Percentiles rank a stretch among this genome's conserved stretches.
phyloP scores from a whole-genome alignment of 1,140 invertebrate genomes.

The Galleria mellonella region DNA sequence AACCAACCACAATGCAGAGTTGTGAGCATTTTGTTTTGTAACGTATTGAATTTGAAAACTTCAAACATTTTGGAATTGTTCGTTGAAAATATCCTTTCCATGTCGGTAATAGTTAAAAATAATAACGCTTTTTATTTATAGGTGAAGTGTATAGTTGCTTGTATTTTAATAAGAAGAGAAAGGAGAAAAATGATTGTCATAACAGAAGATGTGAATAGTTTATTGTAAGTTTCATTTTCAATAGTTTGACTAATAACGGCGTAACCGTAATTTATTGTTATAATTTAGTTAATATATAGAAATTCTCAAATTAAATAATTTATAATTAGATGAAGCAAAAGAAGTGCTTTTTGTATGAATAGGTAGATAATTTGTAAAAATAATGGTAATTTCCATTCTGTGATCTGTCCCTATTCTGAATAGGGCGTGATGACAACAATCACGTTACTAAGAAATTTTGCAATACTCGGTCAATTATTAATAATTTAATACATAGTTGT shows the following conservation, averaged over 20 bases:
- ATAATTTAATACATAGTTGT: too few species aligned
- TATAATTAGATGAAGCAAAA: too few species aligned
- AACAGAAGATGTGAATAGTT: conserved; percentile 37
- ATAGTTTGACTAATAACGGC: not conserved
- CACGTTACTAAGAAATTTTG: too few species aligned
- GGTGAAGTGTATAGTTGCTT: conserved; percentile 2
- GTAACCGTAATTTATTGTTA: conserved; percentile 6
- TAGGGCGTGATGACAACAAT: too few species aligned
- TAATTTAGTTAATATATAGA: conserved; percentile 1
- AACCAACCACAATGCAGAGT: conserved; percentile 22
- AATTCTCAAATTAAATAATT: too few species aligned
- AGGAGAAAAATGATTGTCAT: conserved; percentile 36
- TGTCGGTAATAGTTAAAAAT: not conserved
- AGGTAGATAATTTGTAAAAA: too few species aligned
- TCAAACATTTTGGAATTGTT: not conserved
- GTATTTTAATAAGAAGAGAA: not conserved
- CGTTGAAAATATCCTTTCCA: too few species aligned
- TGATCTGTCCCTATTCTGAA: too few species aligned
- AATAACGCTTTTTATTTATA: not conserved
- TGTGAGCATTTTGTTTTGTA: conserved; percentile 19
- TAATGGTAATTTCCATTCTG: too few species aligned
- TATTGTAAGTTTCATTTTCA: conserved; percentile 42
- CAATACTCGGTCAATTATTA: too few species aligned
- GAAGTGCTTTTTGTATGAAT: too few species aligned
- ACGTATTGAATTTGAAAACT: conserved; percentile 28